Evolutionary conservation across 2,113 vertebrate species (phyloP).

Genomic region (Emydura subglobosa): DNA sequence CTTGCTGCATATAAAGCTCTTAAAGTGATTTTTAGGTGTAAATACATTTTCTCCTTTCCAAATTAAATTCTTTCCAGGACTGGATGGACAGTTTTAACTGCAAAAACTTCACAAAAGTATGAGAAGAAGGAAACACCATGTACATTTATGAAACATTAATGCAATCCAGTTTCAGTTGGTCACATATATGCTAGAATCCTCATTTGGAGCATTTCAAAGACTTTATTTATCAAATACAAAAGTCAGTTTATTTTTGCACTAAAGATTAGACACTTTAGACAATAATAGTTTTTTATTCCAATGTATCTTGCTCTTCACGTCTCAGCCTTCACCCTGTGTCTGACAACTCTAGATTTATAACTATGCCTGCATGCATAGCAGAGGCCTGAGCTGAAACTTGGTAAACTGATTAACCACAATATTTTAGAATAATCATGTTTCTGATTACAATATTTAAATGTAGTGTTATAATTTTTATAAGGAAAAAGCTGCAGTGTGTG

Average conservation of each 20-base stretch:
- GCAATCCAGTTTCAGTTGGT: no score
- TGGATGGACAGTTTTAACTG: constrained; percentile 1
- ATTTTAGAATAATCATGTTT: neutral
- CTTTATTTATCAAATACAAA: neutral
- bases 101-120: neutral
- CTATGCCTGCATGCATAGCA: neutral
- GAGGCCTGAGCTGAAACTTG: neutral
- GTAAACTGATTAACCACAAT: neutral
- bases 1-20: neutral
- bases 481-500: neutral
- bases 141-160: neutral
- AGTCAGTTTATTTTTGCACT: neutral
- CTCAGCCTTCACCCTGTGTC: neutral
- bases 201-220: no score
- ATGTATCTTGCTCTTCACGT: neutral
- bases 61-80: neutral
- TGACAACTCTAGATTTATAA: neutral
- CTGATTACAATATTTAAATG: neutral
- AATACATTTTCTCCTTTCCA: neutral
- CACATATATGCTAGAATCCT: no score
- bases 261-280: constrained; percentile 17
- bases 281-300: neutral
- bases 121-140: neutral
- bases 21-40: neutral
- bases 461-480: neutral